Conservation (phyloP, 1,140 invertebrate genomes). For the Agrypnia vestita region DNA sequence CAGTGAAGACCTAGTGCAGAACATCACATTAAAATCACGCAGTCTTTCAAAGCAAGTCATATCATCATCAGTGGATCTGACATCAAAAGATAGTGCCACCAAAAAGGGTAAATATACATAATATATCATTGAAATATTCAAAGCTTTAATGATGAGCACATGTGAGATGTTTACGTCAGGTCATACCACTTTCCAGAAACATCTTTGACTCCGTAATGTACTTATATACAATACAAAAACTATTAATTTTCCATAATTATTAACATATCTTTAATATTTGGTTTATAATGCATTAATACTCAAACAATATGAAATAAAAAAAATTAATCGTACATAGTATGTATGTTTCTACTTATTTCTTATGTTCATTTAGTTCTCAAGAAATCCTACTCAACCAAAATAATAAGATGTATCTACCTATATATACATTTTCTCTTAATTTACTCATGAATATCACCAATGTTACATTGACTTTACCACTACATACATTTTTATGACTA, state of each 20-base stretch:
- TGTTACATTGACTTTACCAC: too few species aligned
- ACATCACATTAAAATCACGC: constrained; percentile 39
- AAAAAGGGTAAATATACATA: constrained; percentile 68
- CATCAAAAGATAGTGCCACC: constrained; percentile 63
- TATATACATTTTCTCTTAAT: too few species aligned
- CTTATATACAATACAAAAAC: neutral
- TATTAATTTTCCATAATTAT: neutral
- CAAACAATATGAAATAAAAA: too few species aligned
- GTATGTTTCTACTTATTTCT: too few species aligned
- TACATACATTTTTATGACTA: too few species aligned
- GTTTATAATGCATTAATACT: neutral
- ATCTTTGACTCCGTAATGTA: neutral
- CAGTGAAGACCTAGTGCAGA: constrained; percentile 24
- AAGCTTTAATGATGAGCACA: neutral
- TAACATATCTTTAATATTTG: neutral
- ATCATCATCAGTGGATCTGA: constrained; percentile 25
- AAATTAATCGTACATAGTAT: too few species aligned
- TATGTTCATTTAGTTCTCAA: too few species aligned
- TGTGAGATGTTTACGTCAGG: neutral
- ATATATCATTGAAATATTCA: neutral
- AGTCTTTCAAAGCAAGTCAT: constrained; percentile 36
- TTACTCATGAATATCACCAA: too few species aligned
- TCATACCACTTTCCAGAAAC: too few species aligned
- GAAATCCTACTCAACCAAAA: too few species aligned
- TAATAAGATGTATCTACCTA: too few species aligned